Conservation (phyloP, 2,113 vertebrate species). For the Aplodontia rufa region DNA sequence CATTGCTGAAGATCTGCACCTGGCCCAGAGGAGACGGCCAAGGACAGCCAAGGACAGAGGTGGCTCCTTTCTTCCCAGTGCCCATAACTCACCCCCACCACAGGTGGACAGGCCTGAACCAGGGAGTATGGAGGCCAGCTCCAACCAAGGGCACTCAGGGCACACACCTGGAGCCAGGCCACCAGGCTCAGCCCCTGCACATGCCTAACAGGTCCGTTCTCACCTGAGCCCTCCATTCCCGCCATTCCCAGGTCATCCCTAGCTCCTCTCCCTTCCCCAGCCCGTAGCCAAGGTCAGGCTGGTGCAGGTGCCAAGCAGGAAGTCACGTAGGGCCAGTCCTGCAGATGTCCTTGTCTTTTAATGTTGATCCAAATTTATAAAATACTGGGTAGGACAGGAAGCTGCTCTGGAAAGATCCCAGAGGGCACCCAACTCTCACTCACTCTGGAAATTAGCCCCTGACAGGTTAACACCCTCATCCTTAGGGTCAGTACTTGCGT, state of each 20-base stretch:
- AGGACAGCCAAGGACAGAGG: too few relatives aligned
- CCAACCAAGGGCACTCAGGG: too few relatives aligned
- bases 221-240: background rate
- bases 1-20: too few relatives aligned
- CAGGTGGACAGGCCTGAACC: background rate
- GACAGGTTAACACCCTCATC: too few relatives aligned
- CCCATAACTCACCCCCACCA: background rate
- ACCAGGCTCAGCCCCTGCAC: background rate
- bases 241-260: background rate
- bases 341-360: too few relatives aligned
- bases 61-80: too few relatives aligned
- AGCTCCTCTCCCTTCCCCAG: background rate
- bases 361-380: background rate
- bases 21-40: background rate
- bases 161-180: too few relatives aligned
- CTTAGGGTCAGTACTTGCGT: too few relatives aligned
- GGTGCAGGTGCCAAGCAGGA: too few relatives aligned
- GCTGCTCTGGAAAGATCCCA: too few relatives aligned
- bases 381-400: background rate
- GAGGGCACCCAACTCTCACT: background rate
- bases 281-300: background rate
- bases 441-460: background rate
- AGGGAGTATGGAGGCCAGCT: background rate
- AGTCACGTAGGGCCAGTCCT: rapidly evolving
- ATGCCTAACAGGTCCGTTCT: background rate